These are phyloP conservation scores for Yoshiicerus persimilis DNA, from an alignment of 1,140 invertebrate species.

Conservation along the genomic window DNA sequence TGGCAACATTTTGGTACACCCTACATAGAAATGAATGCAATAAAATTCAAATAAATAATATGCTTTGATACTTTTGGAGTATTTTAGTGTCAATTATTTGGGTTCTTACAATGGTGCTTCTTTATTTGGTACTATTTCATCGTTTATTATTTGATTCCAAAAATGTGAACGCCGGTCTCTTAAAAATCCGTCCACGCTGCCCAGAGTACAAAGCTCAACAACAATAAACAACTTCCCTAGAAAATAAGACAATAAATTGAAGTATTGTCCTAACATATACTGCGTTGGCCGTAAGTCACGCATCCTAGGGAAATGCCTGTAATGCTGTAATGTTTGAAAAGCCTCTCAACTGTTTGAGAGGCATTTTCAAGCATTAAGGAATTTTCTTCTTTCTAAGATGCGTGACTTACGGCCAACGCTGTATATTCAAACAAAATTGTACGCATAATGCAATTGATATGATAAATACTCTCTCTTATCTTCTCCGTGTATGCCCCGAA, in stretches of 20 bases:
- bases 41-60: background rate
- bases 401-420: too few species aligned
- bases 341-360: too few species aligned
- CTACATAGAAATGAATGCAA: background rate
- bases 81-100: background rate
- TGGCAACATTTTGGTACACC: background rate
- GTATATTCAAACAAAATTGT: background rate
- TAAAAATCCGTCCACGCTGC: conserved; percentile 17
- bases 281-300: too few species aligned
- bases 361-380: too few species aligned
- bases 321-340: too few species aligned
- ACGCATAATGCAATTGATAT: background rate
- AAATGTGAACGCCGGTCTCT: background rate
- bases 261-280: background rate
- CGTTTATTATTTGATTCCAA: conserved; percentile 1
- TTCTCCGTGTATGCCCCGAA: conserved; percentile 30
- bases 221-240: conserved; percentile 29
- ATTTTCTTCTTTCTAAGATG: too few species aligned
- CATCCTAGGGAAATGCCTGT: too few species aligned
- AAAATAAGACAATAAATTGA: background rate
- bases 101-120: background rate
- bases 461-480: conserved; percentile 36
- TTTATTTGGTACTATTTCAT: background rate
- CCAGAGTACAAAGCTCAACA: conserved; percentile 9
- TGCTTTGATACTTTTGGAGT: too few species aligned